These are phyloP conservation scores for Echinarachnius parma DNA, from an alignment of 53 echinoderm and acorn worm genomes.

Conservation along the genomic window DNA sequence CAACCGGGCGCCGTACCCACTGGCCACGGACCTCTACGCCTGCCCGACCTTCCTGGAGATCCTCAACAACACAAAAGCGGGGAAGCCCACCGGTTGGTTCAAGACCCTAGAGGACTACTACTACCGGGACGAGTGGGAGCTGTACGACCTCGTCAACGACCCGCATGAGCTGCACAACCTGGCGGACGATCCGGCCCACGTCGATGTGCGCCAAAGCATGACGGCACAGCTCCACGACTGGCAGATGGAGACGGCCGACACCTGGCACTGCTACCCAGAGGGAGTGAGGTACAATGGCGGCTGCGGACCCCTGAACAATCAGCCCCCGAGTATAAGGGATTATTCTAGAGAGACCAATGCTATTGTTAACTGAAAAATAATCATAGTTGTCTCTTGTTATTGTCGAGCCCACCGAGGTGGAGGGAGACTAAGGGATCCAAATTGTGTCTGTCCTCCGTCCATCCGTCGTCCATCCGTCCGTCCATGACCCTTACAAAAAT, in stretches of 20 bases:
- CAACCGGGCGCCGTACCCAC: constrained; percentile 81
- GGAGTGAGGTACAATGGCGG: constrained; percentile 50
- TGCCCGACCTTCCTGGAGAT: constrained; percentile 79
- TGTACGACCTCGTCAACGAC: constrained; percentile 78
- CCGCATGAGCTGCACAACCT: constrained; percentile 74
- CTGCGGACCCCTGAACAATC: constrained; percentile 42
- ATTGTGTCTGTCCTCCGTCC: too few relatives aligned
- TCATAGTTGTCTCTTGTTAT: too few relatives aligned
- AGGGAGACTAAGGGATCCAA: too few relatives aligned
- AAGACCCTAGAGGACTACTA: constrained; percentile 89
- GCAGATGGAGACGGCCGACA: constrained; percentile 70
- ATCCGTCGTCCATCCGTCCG: too few relatives aligned
- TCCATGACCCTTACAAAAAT: too few relatives aligned
- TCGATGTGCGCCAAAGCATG: constrained; percentile 47
- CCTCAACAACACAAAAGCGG: constrained; percentile 62
- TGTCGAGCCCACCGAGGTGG: too few relatives aligned
- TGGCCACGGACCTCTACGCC: constrained; percentile 73
- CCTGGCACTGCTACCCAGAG: constrained; percentile 85
- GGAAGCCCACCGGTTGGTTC: constrained; percentile 82
- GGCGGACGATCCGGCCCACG: constrained; percentile 51
- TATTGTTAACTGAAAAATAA: too few relatives aligned
- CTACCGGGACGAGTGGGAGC: constrained; percentile 86
- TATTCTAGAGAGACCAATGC: too few relatives aligned
- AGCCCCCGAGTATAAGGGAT: too few relatives aligned
- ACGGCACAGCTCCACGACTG: constrained; percentile 55